Base-by-base conservation (phyloP, 2,113 vertebrate genomes). In the Notiomystis cincta region DNA sequence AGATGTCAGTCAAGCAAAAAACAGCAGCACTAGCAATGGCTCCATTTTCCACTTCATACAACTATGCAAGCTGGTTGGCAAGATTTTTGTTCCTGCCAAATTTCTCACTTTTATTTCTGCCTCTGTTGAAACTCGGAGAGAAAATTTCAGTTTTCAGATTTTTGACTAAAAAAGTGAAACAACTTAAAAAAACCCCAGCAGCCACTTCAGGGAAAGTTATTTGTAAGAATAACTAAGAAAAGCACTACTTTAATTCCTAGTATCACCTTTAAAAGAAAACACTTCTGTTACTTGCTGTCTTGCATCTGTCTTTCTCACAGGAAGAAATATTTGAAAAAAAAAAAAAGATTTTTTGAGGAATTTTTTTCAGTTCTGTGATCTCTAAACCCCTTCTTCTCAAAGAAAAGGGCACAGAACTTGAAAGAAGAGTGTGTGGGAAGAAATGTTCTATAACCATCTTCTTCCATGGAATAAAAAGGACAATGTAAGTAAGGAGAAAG, bases 361-460 rank as follows among this genome's bases (percentile, higher is more conserved):
- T 83, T 95, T 93, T 86, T 95, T 92, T 87, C 67, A 73, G 90
- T 73, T 95, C 38, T 82, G 54, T 75, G 72, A 70, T 92, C 86
- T 90, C 50, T 88, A 94, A 90, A 73, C 65, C 92, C 66, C 75
- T 88, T 87, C 89, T 81, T 94, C 71, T 86, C 58, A 90, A 94
- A 91, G 82, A 92, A 97, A 95, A 96, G 64, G 91, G 60, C 76
- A 92, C 5, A 64, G 72, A 89, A 93, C 87, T 95, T 5, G 2
- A 95, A 93, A 94, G 82, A 89, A 89, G 86, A 84, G 81, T 78
- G 61, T 92, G 91, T 95, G 48, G 91, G 91, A 95, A 96, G 94
- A 83, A 85, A 89, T 73, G 64, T 94, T 96, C 96, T 93, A 44
- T 76, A 89, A 93, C 73, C 48, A 79, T 94, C 77, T 78, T 89